Percentiles rank a stretch among this genome's conserved stretches.
These are phyloP conservation scores for Choristoneura fumiferana DNA, from an alignment of 1,140 invertebrate genomes.

Conservation along the genomic window DNA sequence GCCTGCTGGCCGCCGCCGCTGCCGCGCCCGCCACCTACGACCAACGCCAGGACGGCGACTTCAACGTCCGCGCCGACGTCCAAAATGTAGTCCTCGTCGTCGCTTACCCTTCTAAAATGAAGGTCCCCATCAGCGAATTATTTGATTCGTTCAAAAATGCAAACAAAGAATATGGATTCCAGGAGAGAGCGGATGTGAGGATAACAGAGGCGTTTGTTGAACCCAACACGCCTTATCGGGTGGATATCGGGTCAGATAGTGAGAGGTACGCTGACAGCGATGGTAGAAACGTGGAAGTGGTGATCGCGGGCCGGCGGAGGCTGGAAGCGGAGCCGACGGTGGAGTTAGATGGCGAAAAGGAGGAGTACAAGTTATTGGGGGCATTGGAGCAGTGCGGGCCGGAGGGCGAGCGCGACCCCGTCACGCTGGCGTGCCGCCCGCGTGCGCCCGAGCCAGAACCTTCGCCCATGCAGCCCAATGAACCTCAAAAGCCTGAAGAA, in stretches of 20 bases:
- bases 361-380: conserved; percentile 76
- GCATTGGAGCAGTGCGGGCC: conserved; percentile 82
- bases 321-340: conserved; percentile 28
- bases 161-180: conserved; percentile 44
- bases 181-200: conserved; percentile 54
- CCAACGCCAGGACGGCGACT: conserved; percentile 81
- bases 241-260: conserved; percentile 70
- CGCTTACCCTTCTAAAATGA: conserved; percentile 77
- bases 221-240: conserved; percentile 78
- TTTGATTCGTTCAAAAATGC: conserved; percentile 47
- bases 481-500: not conserved
- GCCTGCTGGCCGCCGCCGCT: conserved; percentile 77
- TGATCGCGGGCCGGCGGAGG: conserved; percentile 52
- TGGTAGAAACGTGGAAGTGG: conserved; percentile 55
- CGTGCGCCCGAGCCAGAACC: conserved; percentile 18
- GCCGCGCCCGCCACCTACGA: conserved; percentile 83
- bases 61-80: conserved; percentile 82
- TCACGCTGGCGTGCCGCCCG: conserved; percentile 51
- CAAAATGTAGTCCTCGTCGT: conserved; percentile 81
- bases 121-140: conserved; percentile 63
- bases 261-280: conserved; percentile 41
- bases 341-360: conserved; percentile 26
- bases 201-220: conserved; percentile 76
- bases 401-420: conserved; percentile 78
- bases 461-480: not conserved